Evolutionary conservation across 2,888 invertebrate species (phyloP).

Genomic region (Oasisia sp.): DNA sequence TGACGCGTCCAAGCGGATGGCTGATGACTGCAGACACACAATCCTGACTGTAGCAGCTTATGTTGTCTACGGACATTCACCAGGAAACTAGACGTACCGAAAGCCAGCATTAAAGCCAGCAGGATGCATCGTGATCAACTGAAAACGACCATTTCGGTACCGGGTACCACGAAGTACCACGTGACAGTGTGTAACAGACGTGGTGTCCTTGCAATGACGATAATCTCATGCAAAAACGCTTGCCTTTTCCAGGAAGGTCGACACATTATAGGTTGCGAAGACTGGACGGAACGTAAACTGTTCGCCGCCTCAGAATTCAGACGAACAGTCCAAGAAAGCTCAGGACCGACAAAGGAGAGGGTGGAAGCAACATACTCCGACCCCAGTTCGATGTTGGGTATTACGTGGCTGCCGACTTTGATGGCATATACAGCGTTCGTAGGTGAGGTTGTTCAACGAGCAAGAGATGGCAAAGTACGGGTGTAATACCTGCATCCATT

Average conservation of each 20-base stretch:
- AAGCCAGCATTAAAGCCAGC: background rate
- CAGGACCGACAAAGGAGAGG: background rate
- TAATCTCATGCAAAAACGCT: background rate
- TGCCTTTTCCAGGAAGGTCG: background rate
- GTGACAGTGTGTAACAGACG: background rate
- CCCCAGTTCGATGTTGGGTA: background rate
- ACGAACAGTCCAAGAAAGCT: background rate
- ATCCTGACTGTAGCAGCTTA: background rate
- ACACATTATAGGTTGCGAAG: background rate
- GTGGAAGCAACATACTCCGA: too few species aligned
- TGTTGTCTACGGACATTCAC: background rate
- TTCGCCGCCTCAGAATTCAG: background rate
- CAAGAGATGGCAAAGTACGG: background rate
- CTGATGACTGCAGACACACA: background rate
- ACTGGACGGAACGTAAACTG: background rate
- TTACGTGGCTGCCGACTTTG: background rate
- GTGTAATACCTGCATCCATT: too few species aligned
- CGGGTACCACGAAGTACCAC: background rate
- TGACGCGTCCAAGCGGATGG: background rate
- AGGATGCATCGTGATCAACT: background rate
- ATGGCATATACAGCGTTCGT: background rate
- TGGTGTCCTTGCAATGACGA: background rate
- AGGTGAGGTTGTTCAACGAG: too few species aligned
- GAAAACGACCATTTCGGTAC: background rate
- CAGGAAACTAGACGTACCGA: background rate